Conservation (phyloP, 1,140 invertebrate species). For the Spodoptera frugiperda region DNA sequence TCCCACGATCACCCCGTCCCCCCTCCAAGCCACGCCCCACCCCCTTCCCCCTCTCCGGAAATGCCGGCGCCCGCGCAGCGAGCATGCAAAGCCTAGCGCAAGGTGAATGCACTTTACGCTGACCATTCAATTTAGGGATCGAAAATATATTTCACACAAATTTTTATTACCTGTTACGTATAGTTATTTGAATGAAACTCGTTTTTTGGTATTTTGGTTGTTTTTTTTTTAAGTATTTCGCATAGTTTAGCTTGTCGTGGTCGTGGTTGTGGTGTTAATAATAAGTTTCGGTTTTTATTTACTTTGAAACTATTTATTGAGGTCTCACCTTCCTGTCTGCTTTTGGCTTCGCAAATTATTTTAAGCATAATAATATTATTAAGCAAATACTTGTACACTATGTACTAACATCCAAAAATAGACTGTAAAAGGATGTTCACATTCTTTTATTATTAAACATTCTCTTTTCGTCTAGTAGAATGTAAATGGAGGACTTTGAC, state of each 20-base stretch:
- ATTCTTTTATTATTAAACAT: too few species aligned
- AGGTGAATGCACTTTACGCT: slow-evolving; percentile 64
- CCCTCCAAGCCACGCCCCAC: slow-evolving; percentile 35
- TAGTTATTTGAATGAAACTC: background rate
- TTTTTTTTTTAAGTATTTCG: background rate
- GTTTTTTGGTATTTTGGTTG: background rate
- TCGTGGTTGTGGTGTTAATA: background rate
- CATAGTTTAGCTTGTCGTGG: background rate
- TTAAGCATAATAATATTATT: background rate
- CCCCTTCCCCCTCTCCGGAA: slow-evolving; percentile 59
- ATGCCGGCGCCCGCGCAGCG: slow-evolving; percentile 66
- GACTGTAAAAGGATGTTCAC: too few species aligned
- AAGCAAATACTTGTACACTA: too few species aligned
- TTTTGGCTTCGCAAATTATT: background rate
- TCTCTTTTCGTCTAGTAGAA: too few species aligned
- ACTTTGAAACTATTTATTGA: background rate
- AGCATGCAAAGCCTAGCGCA: slow-evolving; percentile 64
- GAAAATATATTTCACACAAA: slow-evolving; percentile 19
- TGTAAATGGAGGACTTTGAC: too few species aligned
- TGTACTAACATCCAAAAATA: too few species aligned
- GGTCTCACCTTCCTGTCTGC: background rate
- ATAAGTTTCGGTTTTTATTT: slow-evolving; percentile 1
- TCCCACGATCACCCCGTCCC: slow-evolving; percentile 59
- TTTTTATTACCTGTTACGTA: background rate
- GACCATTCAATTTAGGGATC: slow-evolving; percentile 38